Evolutionary conservation across 2,888 invertebrate species (phyloP), one percentile per base, ranked within the genome.

Genomic region (Xylocampa areola): DNA sequence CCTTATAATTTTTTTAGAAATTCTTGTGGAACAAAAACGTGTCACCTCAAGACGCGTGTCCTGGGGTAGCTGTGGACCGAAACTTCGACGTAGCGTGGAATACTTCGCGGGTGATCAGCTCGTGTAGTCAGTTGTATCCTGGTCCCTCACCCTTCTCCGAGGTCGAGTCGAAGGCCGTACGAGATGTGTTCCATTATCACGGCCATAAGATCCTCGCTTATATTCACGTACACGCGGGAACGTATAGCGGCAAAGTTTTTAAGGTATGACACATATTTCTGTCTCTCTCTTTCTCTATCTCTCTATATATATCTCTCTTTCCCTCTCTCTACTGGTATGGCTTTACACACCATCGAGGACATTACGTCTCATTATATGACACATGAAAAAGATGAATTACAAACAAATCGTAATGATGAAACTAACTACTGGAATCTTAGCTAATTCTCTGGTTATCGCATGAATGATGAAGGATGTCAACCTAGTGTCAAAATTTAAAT

Each of bases 31-130:
- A 81, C 47, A 86, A 86, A 55, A 93, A 92, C 35, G 52, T 76
- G 29, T 86, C 92, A 0, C 91, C 90, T 1, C 90, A 90, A 78
- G 45, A 37, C 0, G 79, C 76, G 0, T 92, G 93, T 44, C 66
- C 78, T 0, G 93, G 93, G 0, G 93, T 93, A 0, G 68, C 75
- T 0, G 57, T 92, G 30, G 93, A 93, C 21, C 81, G 92, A 0
- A 93, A 93, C 57, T 93, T 93, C 19, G 90, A 93, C 21, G 81
- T 93, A 4, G 80, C 81, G 0, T 92, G 91, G 91, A 87, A 86
- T 36, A 7, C 1, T 1, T 58, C 79, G 0, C 36, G 19, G 0
- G 13, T 37, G 0, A 44, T 77, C 1, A 86, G 77, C 32, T 83
- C 90, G 0, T 93, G 93, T 61, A 86, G 82, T 50, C 87, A 83